Conservation (phyloP, 2,113 vertebrate genomes). For the Taxidea taxus region DNA sequence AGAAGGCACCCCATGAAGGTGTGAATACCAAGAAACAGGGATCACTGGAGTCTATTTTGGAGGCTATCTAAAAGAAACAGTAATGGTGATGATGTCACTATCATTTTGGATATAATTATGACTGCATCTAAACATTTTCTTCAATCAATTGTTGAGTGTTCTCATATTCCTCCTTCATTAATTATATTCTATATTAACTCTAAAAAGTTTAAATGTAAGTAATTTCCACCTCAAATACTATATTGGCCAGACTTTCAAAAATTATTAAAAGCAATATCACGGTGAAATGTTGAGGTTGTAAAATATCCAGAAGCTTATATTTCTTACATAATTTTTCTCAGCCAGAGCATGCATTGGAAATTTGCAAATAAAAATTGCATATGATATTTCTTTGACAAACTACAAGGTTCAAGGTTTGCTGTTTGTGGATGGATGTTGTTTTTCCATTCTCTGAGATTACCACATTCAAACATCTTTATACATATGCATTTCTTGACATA, state of each 20-base stretch:
- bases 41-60: neutral
- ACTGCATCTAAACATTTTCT: neutral
- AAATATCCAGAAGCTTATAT: neutral
- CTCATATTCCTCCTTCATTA: neutral
- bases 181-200: neutral
- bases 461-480: neutral
- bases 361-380: constrained; percentile 38
- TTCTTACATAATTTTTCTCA: constrained; percentile 36
- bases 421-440: constrained; percentile 31
- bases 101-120: neutral
- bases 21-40: neutral
- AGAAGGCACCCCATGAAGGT: neutral
- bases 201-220: neutral
- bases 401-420: constrained; percentile 34
- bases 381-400: neutral
- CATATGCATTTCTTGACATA: neutral
- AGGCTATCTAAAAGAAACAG: neutral
- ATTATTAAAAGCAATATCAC: neutral
- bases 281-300: neutral
- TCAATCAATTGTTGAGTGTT: neutral
- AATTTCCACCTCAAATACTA: neutral
- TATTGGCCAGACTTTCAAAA: neutral
- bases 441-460: neutral
- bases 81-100: neutral
- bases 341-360: neutral